These are phyloP conservation scores for Laticauda laticaudata DNA, from an alignment of 2,113 vertebrate genomes.

Conservation along the genomic window DNA sequence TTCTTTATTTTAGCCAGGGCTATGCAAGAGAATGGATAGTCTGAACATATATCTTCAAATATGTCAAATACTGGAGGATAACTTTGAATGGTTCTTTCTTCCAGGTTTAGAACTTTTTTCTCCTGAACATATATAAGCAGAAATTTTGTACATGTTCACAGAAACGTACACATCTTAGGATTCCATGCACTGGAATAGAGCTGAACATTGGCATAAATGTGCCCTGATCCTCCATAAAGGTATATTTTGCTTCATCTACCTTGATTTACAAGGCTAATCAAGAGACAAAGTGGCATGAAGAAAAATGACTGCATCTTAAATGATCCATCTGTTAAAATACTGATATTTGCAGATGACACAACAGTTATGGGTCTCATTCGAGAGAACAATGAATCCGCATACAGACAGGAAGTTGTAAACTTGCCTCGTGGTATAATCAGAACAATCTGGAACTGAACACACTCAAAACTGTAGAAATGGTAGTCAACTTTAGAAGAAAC, in stretches of 20 bases:
- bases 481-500: too few species aligned
- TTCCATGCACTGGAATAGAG: not conserved
- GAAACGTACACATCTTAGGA: not conserved
- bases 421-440: too few species aligned
- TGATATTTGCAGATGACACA: too few species aligned
- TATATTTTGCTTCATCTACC: not conserved
- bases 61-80: not conserved
- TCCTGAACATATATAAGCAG: not conserved
- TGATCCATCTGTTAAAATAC: too few species aligned
- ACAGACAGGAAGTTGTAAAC: too few species aligned
- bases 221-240: not conserved
- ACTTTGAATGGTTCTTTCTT: not conserved
- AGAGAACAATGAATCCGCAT: too few species aligned
- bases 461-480: too few species aligned
- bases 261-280: not conserved
- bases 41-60: not conserved
- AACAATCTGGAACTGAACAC: too few species aligned
- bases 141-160: not conserved
- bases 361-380: too few species aligned
- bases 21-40: not conserved
- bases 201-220: not conserved
- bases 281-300: not conserved
- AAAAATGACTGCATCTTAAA: too few species aligned
- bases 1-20: not conserved
- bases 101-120: not conserved